Percentiles rank a stretch among this genome's conserved stretches.
Conservation (phyloP, 2,888 invertebrate genomes). For the Drosophila meridionalis region DNA sequence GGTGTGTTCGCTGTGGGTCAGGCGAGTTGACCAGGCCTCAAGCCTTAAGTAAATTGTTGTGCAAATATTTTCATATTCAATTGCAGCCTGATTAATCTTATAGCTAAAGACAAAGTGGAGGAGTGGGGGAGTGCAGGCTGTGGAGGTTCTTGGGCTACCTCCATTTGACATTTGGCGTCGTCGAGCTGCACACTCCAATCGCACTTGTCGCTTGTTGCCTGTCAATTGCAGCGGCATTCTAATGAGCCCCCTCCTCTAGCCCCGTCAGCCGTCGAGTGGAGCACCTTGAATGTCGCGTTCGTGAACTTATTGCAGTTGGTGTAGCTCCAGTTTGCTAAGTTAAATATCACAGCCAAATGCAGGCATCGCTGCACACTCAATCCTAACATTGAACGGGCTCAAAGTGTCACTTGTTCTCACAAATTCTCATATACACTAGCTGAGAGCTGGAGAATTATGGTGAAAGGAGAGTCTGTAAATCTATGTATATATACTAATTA, state of each 20-base stretch:
- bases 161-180: slow-evolving; percentile 50
- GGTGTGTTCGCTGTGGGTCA: slow-evolving; percentile 57
- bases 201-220: slow-evolving; percentile 57
- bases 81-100: slow-evolving; percentile 37
- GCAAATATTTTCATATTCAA: slow-evolving; percentile 55
- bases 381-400: slow-evolving; percentile 8
- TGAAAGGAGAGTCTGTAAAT: neutral
- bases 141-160: neutral
- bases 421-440: slow-evolving; percentile 5
- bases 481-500: neutral
- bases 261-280: slow-evolving; percentile 26
- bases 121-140: neutral
- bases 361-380: slow-evolving; percentile 27
- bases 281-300: slow-evolving; percentile 60
- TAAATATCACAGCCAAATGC: slow-evolving; percentile 64
- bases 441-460: neutral
- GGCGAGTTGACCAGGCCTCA: slow-evolving; percentile 26
- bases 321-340: slow-evolving; percentile 43
- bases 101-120: neutral
- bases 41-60: slow-evolving; percentile 35
- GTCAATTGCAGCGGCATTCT: slow-evolving; percentile 67
- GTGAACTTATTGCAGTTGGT: slow-evolving; percentile 64
- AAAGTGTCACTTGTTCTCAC: slow-evolving; percentile 20
- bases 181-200: slow-evolving; percentile 28
- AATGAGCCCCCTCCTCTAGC: slow-evolving; percentile 52